Evolutionary conservation across 2,888 invertebrate genomes (phyloP).

Genomic region (Phaonia tiefii): DNA sequence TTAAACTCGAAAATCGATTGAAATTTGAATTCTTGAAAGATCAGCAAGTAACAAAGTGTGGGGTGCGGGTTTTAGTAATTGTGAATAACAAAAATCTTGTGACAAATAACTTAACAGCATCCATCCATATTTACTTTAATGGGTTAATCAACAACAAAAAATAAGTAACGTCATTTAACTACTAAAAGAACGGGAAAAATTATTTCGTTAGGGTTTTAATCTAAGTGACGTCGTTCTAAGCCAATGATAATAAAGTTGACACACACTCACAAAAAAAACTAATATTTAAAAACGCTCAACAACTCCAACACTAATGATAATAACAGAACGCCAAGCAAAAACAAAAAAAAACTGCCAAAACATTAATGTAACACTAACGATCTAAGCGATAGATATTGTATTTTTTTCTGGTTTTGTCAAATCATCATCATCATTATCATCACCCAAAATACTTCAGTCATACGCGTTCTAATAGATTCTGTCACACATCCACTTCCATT

Average conservation of each 20-base stretch:
- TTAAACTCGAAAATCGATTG: conserved; percentile 8
- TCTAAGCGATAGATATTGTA: background rate
- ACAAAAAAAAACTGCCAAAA: conserved; percentile 19
- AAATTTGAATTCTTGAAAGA: conserved; percentile 13
- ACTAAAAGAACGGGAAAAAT: too few species aligned
- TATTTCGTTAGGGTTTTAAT: too few species aligned
- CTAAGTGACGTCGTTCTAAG: background rate
- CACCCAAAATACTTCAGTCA: too few species aligned
- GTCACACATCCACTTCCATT: conserved; percentile 1
- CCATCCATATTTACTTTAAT: background rate
- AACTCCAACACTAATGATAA: conserved; percentile 6
- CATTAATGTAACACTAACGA: conserved; percentile 16
- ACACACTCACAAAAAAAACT: conserved; percentile 18
- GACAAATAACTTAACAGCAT: conserved; percentile 5
- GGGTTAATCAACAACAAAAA: too few species aligned
- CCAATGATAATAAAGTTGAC: conserved; percentile 29
- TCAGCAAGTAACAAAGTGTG: background rate
- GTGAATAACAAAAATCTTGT: conserved; percentile 3
- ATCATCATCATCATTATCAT: conserved; percentile 64
- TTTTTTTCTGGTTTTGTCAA: conserved; percentile 47
- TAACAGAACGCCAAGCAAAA: conserved; percentile 4
- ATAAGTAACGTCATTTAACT: too few species aligned
- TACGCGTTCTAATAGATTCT: too few species aligned
- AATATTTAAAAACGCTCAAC: conserved; percentile 7
- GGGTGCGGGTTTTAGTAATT: background rate